Conservation (phyloP, 2,797 vertebrate species). For the Myiotriccus ornatus region DNA sequence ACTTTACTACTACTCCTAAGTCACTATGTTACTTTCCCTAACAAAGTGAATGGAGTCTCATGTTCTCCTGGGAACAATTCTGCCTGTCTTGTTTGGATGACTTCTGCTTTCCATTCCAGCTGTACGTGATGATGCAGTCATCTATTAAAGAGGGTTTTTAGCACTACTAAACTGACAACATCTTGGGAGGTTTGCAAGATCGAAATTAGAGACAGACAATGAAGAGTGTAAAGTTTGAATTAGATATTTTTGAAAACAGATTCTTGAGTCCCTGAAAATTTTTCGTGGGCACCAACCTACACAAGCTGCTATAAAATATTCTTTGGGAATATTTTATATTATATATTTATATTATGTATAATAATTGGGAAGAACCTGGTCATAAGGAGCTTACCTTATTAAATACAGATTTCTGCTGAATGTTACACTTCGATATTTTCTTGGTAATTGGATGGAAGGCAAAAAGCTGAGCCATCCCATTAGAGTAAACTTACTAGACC, state of each 20-base stretch:
- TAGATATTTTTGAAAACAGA: neutral
- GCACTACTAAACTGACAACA: neutral
- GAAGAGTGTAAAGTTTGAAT: neutral
- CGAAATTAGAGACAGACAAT: neutral
- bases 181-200: neutral
- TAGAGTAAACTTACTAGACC: neutral
- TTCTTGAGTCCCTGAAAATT: neutral
- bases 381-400: neutral
- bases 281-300: neutral
- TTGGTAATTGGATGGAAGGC: neutral
- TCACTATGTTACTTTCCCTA: neutral
- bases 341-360: too few relatives aligned
- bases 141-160: neutral
- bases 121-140: neutral
- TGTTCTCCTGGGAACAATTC: neutral
- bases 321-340: neutral
- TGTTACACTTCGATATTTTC: neutral
- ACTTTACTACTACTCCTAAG: neutral
- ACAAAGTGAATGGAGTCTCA: neutral
- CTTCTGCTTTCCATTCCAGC: neutral
- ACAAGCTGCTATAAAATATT: neutral
- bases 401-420: neutral
- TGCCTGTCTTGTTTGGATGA: neutral
- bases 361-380: neutral
- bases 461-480: neutral